Base-by-base conservation (phyloP, 2,113 vertebrate genomes). In the Anoplopoma fimbria region DNA sequence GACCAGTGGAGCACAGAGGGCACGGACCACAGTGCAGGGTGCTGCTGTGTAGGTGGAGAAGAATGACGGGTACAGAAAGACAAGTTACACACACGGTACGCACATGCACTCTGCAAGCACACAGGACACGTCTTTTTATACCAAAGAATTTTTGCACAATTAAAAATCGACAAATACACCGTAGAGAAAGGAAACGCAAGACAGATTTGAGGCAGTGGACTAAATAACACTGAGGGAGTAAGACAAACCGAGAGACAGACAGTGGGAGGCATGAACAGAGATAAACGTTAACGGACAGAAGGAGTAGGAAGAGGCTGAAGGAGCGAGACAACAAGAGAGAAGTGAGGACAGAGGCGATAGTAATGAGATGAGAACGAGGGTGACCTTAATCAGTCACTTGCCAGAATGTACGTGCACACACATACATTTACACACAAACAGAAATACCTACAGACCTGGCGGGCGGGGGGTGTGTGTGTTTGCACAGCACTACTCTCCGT, bases 361-460 rank as follows among this genome's bases (percentile, higher is more conserved):
- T 89, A 90, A 89, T 81, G 71, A 79, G 79, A 80, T 78, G 72
- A 87, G 90, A 88, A 79, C 76, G 68, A 79, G 79, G 70, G 72
- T 74, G 85, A 91, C 91, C 88, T 92, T 92, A 93, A 91, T 92
- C 89, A 88, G 74, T 71, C 31, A 65, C 82, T 87, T 17, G n/a
- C 27, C 27, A 55, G 58, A 76, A 69, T 47, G 75, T 58, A 64
- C 57, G 68, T 23, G 9, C 23, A 21, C 72, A 47, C 6, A 9
- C 31, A 74, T 23, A 51, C 17, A 62, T 45, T n/a, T 15, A 40
- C 13, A 55, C 67, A 65, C 40, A 62, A 13, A 69, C 47, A 70
- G 23, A 87, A 75, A 84, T 58, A 82, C 58, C 69, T 55, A 34
- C 61, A 83, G 75, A 84, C 64, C 70, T 57, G 25, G 74, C 17